Base-by-base conservation (phyloP, 2,113 vertebrate genomes). In the Zosterops borbonicus region DNA sequence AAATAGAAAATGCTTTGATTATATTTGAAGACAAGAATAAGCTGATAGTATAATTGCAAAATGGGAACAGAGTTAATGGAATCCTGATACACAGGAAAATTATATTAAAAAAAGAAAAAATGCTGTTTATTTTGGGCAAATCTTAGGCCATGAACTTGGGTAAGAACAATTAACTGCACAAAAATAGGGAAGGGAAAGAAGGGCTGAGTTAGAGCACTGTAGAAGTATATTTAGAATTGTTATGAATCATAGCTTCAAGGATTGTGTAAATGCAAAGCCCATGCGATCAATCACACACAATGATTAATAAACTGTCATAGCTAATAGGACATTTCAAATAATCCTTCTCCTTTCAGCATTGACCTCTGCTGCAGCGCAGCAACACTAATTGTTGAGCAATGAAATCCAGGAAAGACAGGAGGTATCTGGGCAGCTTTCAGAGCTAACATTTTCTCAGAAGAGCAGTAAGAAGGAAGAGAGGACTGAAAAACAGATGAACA, bases 261-360 rank as follows among this genome's bases (percentile, higher is more conserved):
- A 64, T 87, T 83, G 33, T 68, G 49, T 68, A 89, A 96, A 87
- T 25, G 39, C 39, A 81, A 93, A 64, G 21, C 18, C 8, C 28
- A 35, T 64, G 53, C 0, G 2, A 91, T 87, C 87, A 83, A 89
- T 92, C 60, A 89, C 20, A 11, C 31, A 42, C 31, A 64, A 47
- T 93, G 64, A 90, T 95, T 92, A 96, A 92, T 89, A 86, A 93
- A 56, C 41, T 68, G 60, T 33, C 80, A 92, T 9, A 90, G 41
- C 22, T 68, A 85, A 53, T 4, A 69, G 78, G 27, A 63, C 44
- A 41, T 77, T 89, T 83, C 29, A 89, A 90, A 64, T 44, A 93
- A 94, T 83, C 68, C 35, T 62, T 2, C 23, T 92, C 16, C 50
- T 83, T 89, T 78, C 83, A 60, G 35, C 1, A 3, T 25, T 56